Base-by-base conservation (phyloP, 2,113 vertebrate genomes). In the Leucopsar rothschildi region DNA sequence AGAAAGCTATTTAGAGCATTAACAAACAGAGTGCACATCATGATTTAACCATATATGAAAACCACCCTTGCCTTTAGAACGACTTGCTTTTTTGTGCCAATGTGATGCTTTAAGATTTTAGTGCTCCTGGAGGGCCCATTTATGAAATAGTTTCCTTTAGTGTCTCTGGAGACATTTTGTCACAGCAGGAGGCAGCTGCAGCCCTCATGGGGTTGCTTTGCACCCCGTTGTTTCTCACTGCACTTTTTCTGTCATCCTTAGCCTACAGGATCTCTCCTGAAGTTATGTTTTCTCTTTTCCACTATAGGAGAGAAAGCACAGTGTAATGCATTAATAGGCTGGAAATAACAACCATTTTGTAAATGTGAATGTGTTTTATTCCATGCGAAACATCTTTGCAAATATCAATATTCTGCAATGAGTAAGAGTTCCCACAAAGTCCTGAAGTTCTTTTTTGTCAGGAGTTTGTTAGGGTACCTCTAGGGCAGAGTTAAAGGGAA, bases 251-350 rank as follows among this genome's bases (percentile, higher is more conserved):
- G 23, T 40, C 53, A 49, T 64, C 28, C 8, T 88, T 45, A 71
- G 52, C 16, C 11, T 64, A 45, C 10, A 5, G 14, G 33, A 24
- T 70, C 9, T 73, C 45, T 63, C 0, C 0, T 60, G 23, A 73
- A 57, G 22, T 29, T 52, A 23, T 23, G 16, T 31, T 85, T 82
- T 80, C 16, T 9, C n/a, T 90, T 49, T 57, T 59, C 49, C 5
- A 11, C 24, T 35, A 8, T 1, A n/a, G 28, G 33, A 82, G 5
- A 57, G 45, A 80, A 57, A 68, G 15, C 11, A 39, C 31, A 13
- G 33, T n/a, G 29, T 6, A 12, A 2, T 24, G 14, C 35, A 44
- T 17, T 8, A 69, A 71, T 19, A 86, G 33, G n/a, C 13, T 73
- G 61, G 52, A 83, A 88, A 78, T 40, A 91, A 56, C 37, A 84